phyloP scores from a whole-genome alignment of 53 echinoderm and acorn worm genomes.

The Echinometra lucunter region DNA sequence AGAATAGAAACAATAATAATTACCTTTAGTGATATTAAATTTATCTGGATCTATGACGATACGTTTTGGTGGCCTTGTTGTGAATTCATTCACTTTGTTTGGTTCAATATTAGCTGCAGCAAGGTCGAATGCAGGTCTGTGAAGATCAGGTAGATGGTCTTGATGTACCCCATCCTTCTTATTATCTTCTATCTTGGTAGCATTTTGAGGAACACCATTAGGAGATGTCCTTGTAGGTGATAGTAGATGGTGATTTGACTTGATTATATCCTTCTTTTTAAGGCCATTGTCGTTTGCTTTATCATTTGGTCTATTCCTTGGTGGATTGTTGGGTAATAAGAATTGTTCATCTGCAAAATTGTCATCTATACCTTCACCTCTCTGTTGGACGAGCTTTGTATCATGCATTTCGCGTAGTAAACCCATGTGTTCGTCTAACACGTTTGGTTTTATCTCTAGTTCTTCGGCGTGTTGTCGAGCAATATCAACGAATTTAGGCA shows the following conservation, averaged over 20 bases:
- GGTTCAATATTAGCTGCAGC: neutral
- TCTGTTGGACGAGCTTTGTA: neutral
- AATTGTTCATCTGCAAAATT: neutral
- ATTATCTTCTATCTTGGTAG: neutral
- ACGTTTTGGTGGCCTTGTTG: neutral
- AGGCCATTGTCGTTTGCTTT: neutral
- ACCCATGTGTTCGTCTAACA: slow-evolving; percentile 9
- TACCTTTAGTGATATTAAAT: neutral
- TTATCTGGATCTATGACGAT: neutral
- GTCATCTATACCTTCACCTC: neutral
- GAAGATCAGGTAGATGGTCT: neutral
- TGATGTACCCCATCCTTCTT: neutral
- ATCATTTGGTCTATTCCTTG: neutral
- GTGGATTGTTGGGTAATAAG: neutral
- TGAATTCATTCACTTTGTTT: neutral
- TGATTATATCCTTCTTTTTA: neutral
- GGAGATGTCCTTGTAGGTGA: neutral
- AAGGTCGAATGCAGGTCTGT: neutral
- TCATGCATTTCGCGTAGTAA: neutral
- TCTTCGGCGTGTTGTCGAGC: neutral
- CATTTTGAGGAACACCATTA: neutral
- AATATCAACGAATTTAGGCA: neutral
- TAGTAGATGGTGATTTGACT: neutral
- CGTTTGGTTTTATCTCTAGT: neutral
- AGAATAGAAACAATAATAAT: neutral